Percentiles rank a stretch among this genome's conserved stretches.
These are phyloP conservation scores for Colius striatus DNA, from an alignment of 2,113 vertebrate genomes.

Conservation along the genomic window DNA sequence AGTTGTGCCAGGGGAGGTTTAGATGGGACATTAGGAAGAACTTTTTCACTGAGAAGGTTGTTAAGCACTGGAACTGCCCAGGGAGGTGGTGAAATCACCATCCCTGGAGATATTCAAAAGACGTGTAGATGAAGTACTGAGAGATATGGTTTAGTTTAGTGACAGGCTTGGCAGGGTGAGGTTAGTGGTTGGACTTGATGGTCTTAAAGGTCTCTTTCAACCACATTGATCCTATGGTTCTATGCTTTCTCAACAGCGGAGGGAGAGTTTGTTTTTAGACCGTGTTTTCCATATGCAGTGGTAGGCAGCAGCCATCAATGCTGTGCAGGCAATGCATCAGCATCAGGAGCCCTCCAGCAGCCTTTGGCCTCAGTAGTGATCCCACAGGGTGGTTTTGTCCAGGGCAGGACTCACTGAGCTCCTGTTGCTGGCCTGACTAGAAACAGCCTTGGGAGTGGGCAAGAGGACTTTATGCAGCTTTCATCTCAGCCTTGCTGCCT, in stretches of 20 bases:
- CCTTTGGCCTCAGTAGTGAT: not conserved
- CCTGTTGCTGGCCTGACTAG: not conserved
- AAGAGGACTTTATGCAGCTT: not conserved
- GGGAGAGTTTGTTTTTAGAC: not conserved
- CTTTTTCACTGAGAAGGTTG: too few relatives aligned
- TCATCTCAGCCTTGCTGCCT: not conserved
- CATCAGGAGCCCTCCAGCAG: not conserved
- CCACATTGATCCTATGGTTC: too few relatives aligned
- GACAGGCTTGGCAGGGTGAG: too few relatives aligned
- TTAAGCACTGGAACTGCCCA: too few relatives aligned
- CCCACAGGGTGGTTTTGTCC: not conserved
- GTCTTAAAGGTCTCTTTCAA: too few relatives aligned
- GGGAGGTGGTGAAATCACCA: too few relatives aligned
- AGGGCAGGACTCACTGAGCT: not conserved
- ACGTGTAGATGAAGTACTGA: too few relatives aligned
- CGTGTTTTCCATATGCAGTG: not conserved
- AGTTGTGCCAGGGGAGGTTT: too few relatives aligned
- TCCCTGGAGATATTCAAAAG: too few relatives aligned
- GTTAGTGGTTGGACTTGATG: too few relatives aligned
- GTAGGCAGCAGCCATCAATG: not conserved
- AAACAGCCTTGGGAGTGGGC: not conserved
- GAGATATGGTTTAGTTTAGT: too few relatives aligned
- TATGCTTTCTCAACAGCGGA: not conserved
- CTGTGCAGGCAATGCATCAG: not conserved
- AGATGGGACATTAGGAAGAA: too few relatives aligned